Evolutionary conservation across 1,140 invertebrate species (phyloP).

Genomic region (Popillia japonica): DNA sequence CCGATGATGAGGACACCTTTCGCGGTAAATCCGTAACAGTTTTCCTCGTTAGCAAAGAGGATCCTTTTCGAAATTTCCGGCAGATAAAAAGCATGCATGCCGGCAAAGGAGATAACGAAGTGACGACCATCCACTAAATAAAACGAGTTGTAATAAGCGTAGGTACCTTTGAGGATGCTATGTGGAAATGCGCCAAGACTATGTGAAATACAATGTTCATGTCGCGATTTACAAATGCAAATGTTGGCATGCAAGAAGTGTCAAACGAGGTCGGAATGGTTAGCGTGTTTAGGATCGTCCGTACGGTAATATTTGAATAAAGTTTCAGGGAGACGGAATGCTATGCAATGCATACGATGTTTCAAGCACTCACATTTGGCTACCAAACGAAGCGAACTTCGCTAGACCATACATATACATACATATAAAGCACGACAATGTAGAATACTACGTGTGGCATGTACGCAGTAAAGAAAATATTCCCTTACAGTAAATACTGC

Average conservation of each 20-base stretch:
- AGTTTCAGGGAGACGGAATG: neutral
- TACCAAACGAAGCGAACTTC: no score
- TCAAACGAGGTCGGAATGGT: conserved; percentile 16
- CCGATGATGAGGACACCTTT: conserved; percentile 44
- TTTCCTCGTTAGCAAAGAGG: neutral
- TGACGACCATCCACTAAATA: neutral
- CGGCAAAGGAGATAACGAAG: neutral
- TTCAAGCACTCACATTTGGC: no score
- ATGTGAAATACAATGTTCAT: conserved; percentile 13
- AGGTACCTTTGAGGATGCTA: neutral
- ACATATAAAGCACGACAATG: no score
- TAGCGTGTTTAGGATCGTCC: neutral
- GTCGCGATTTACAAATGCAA: conserved; percentile 10
- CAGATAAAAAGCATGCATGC: conserved; percentile 48
- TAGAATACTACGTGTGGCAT: no score
- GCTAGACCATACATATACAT: no score
- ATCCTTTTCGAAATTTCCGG: conserved; percentile 48
- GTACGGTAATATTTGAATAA: neutral
- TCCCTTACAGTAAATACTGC: no score
- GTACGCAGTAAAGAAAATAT: no score
- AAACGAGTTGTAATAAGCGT: neutral
- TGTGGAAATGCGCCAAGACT: conserved; percentile 19
- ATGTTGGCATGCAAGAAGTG: conserved; percentile 4
- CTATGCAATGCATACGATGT: neutral
- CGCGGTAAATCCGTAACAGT: conserved; percentile 39